Base-by-base conservation (phyloP, 2,797 vertebrate genomes). In the Hydrophis major region DNA sequence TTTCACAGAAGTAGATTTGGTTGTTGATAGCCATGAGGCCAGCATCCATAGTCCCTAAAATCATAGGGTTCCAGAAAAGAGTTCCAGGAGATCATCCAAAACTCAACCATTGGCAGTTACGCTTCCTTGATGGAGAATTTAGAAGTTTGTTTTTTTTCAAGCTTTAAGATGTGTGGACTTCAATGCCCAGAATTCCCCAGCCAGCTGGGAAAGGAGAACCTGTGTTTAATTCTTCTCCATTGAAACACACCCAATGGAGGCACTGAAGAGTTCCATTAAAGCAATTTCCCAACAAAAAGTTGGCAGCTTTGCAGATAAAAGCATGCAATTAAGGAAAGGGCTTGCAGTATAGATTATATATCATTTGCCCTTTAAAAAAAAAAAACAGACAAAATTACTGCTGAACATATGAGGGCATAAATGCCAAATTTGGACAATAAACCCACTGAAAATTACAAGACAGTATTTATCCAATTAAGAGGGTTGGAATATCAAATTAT, bases 201-300 rank as follows among this genome's bases (percentile, higher is more conserved):
- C n/a, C n/a, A 32, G n/a, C 2, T 94, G 92, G 78, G 88, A 59
- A 92, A 61, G 32, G 87, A 42, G 61, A 56, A 27, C 37, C n/a
- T 32, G 6, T 1, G 6, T 4, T 60, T 92, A 47, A 53, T 78
- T 93, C 53, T 63, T 57, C 61, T 95, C 88, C 53, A 16, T 60
- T 0, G 1, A 89, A 87, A 90, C 0, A 0, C 78, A 92, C 94
- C 93, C 1, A 4, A 27, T 93, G 92, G 88, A 93, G 83, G 42
- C 37, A 78, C 83, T 92, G 57, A 92, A 60, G 91, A 59, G 90
- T 27, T 59, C 25, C 2, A 0, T 63, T 78, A 86, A 93, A 89
- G 94, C 93, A 92, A 94, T 94, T 13, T 86, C 94, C 55, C 83
- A 86, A 86, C 89, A 92, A 47, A 91, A 57, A 60, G 93, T 74